Evolutionary conservation across 2,797 vertebrate genomes (phyloP), one percentile per base, ranked within the genome.

Genomic region (Semaprochilodus insignis): DNA sequence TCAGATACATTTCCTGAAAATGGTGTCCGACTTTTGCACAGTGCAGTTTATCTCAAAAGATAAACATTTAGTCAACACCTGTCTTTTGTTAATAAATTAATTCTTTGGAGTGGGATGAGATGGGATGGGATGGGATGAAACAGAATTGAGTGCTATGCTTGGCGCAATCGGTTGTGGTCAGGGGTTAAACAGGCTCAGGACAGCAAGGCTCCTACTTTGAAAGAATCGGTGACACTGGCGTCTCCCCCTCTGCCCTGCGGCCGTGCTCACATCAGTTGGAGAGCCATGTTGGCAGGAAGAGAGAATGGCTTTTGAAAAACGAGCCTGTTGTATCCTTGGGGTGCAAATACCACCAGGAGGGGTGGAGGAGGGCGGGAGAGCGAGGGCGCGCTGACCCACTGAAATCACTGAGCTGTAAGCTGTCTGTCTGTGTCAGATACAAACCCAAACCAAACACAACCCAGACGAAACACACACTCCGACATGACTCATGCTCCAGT

Each of bases 301-400:
- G 90, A 85, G 90, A 86, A 81, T 84, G 67, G 81, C 85, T 85
- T 91, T 92, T 92, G 92, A 88, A 86, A 90, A 94, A 93, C 90
- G 91, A 93, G 92, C 89, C 91, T 90, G 88, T 92, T 92, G 91
- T 94, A 91, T 93, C 94, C 93, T 86, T 86, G 91, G 94, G 95
- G 91, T 90, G 87, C 90, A 90, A 92, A 95, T 94, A 94, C 94
- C 93, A 91, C 63, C 83, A 91, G 88, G 77, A 72, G 19, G 91
- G 91, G 90, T 90, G 90, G 91, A 90, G 91, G 85, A 85, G 90
- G 81, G 31, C 31, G 31, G 85, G 88, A 19, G 71, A 74, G 71
- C 44, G 74, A 82, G 81, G 87, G 85, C 82, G 80, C 81, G 78
- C 72, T 82, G 73, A 85, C 80, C 80, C 75, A 71, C 79, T 82